Evolutionary conservation across 2,888 invertebrate species (phyloP).

Genomic region (Fragum sueziense): DNA sequence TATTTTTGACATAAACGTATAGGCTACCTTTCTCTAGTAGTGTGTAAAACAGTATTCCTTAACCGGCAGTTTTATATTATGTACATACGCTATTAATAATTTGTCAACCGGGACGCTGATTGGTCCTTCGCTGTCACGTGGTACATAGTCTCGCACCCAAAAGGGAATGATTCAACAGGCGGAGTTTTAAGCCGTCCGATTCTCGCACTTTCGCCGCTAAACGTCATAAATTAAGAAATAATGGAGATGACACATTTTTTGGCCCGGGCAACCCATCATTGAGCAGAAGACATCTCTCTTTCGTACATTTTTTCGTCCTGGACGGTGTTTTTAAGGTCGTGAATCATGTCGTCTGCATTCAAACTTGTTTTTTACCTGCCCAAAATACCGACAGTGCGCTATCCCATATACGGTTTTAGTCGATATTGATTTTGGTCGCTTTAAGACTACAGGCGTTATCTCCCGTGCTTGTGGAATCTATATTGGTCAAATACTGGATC

Average conservation of each 20-base stretch:
- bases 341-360: slow-evolving; percentile 22
- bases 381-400: background rate
- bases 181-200: slow-evolving; percentile 25
- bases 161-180: slow-evolving; percentile 59
- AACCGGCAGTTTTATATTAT: slow-evolving; percentile 61
- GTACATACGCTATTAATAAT: slow-evolving; percentile 51
- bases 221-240: slow-evolving; percentile 56
- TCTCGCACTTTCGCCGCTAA: slow-evolving; percentile 25
- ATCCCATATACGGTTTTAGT: background rate
- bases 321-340: slow-evolving; percentile 8
- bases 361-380: slow-evolving; percentile 17
- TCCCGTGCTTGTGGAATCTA: slow-evolving; percentile 9
- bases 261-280: slow-evolving; percentile 19
- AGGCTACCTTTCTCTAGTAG: slow-evolving; percentile 11
- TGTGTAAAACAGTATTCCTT: slow-evolving; percentile 60
- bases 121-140: slow-evolving; percentile 55
- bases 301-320: slow-evolving; percentile 15
- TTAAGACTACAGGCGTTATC: slow-evolving; percentile 8
- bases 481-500: background rate
- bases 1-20: background rate
- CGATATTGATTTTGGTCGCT: slow-evolving; percentile 10
- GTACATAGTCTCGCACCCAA: slow-evolving; percentile 25
- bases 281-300: background rate
- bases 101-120: slow-evolving; percentile 51
- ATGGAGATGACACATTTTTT: slow-evolving; percentile 48